Evolutionary conservation across 2,113 vertebrate species (phyloP).

Genomic region (Vimba vimba): DNA sequence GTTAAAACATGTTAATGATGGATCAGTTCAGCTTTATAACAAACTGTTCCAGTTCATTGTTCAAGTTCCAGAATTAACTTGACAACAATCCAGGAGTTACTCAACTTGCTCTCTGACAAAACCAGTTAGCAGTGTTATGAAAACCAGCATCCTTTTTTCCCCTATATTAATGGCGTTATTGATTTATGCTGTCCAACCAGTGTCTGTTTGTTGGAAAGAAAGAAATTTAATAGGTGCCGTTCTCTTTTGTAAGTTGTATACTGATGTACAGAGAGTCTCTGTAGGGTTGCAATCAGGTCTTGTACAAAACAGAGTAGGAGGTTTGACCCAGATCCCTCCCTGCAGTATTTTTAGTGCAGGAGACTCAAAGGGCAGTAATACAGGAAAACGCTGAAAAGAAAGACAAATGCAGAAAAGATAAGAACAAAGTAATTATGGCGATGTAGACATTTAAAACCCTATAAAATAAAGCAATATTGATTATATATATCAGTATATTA

Average conservation of each 20-base stretch:
- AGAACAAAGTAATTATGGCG: not conserved
- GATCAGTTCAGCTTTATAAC: slow-evolving; percentile 38
- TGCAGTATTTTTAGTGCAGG: slow-evolving; percentile 62
- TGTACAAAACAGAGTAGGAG: slow-evolving; percentile 30
- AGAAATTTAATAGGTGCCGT: not conserved
- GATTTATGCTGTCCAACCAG: not conserved
- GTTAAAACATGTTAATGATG: slow-evolving; percentile 43
- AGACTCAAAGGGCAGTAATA: slow-evolving; percentile 60
- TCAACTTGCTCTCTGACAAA: not conserved
- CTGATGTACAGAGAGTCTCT: slow-evolving; percentile 14
- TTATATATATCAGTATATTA: too few relatives aligned
- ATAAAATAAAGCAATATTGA: not conserved
- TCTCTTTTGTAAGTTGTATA: slow-evolving; percentile 35
- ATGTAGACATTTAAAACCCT: not conserved
- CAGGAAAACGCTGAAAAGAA: slow-evolving; percentile 43
- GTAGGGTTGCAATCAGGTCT: slow-evolving; percentile 28
- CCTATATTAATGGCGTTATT: not conserved
- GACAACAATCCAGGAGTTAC: slow-evolving; percentile 5
- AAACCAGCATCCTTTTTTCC: not conserved
- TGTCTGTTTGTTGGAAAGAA: not conserved
- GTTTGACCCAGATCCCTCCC: slow-evolving; percentile 68
- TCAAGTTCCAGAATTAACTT: not conserved
- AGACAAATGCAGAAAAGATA: slow-evolving; percentile 52
- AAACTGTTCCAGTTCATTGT: slow-evolving; percentile 13
- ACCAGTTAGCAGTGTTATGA: not conserved